These are phyloP conservation scores for Acestrorhynchus altus DNA, from an alignment of 2,797 vertebrate species.

Conservation along the genomic window DNA sequence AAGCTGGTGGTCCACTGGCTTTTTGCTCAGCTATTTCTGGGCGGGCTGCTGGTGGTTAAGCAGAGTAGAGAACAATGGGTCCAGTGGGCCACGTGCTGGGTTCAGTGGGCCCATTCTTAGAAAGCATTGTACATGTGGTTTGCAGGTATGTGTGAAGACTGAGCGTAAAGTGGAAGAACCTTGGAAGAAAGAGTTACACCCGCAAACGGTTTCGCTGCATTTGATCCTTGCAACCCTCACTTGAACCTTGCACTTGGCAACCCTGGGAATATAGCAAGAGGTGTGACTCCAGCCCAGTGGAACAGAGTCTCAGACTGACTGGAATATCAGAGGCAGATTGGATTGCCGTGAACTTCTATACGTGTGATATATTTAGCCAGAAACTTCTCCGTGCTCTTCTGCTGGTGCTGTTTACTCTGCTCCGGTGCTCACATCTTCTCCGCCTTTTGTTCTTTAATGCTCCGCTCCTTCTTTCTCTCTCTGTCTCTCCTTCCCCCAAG, in stretches of 20 bases:
- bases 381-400: slow-evolving; percentile 1
- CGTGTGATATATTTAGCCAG: not conserved
- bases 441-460: slow-evolving; percentile 36
- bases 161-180: too few relatives aligned
- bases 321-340: not conserved
- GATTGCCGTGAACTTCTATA: not conserved
- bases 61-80: too few relatives aligned
- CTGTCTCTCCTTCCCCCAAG: slow-evolving; percentile 30
- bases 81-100: too few relatives aligned
- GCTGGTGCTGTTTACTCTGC: not conserved
- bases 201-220: too few relatives aligned
- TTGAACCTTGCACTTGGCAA: not conserved
- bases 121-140: too few relatives aligned
- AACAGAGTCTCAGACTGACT: not conserved
- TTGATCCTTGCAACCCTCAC: too few relatives aligned
- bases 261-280: not conserved
- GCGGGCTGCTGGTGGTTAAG: too few relatives aligned
- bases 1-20: too few relatives aligned
- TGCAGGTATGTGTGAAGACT: too few relatives aligned
- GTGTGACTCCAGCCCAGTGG: not conserved
- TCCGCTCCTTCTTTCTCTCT: slow-evolving; percentile 33
- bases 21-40: too few relatives aligned
- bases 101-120: too few relatives aligned
- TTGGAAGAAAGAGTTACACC: too few relatives aligned
- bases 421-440: not conserved